Percentiles rank a stretch among this genome's conserved stretches.
phyloP scores from a whole-genome alignment of 2,113 vertebrate genomes.

The Chaenogobius annularis region DNA sequence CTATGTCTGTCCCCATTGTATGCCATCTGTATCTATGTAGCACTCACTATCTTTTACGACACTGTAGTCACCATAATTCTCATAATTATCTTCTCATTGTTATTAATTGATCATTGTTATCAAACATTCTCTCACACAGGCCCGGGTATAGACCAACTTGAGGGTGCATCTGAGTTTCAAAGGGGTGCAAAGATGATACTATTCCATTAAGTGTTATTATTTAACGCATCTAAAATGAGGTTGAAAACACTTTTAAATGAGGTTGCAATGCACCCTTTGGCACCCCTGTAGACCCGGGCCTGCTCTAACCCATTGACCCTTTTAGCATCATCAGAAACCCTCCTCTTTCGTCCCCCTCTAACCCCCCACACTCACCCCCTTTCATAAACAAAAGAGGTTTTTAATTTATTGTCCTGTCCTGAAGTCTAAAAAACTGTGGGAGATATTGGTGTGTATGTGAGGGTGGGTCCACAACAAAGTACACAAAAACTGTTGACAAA shows the following conservation, averaged over 20 bases:
- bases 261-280: no score
- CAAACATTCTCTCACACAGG: conserved; percentile 53
- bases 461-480: conserved; percentile 45
- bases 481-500: conserved; percentile 48
- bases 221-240: no score
- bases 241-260: no score
- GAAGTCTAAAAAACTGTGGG: conserved; percentile 47
- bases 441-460: conserved; percentile 70
- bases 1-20: conserved; percentile 65
- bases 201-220: no score
- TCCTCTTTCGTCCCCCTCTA: not conserved
- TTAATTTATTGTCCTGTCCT: conserved; percentile 36
- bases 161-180: no score
- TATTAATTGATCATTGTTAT: conserved; percentile 54
- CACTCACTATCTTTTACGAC: conserved; percentile 70
- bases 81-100: conserved; percentile 68
- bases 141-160: no score
- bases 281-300: no score
- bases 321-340: conserved; percentile 12
- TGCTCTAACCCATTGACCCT: conserved; percentile 15
- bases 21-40: conserved; percentile 74
- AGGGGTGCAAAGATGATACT: no score
- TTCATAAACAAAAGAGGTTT: conserved; percentile 33
- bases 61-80: conserved; percentile 68
- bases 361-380: conserved; percentile 28